Percentiles rank a stretch among this genome's conserved stretches.
phyloP scores from a whole-genome alignment of 2,113 vertebrate genomes.

The Lasiurus cinereus region DNA sequence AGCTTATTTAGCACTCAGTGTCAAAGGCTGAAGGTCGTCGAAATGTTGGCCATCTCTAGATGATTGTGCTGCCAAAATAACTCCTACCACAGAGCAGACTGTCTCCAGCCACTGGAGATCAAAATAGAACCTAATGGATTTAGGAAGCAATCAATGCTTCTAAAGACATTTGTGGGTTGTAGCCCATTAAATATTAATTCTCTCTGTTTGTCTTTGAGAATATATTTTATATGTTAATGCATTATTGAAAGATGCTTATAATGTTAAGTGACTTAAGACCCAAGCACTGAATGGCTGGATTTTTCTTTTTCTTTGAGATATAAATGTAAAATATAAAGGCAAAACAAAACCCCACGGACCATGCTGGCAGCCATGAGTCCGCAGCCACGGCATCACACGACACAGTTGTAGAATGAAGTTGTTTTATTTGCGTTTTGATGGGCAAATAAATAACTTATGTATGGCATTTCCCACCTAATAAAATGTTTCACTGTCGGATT shows the following conservation, averaged over 20 bases:
- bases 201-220: slow-evolving; percentile 84
- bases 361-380: neutral
- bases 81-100: slow-evolving; percentile 71
- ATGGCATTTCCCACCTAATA: slow-evolving; percentile 61
- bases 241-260: slow-evolving; percentile 82
- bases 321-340: slow-evolving; percentile 53
- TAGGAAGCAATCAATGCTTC: slow-evolving; percentile 89
- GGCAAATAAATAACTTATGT: slow-evolving; percentile 71
- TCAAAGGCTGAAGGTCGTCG: slow-evolving; percentile 69
- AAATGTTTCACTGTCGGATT: slow-evolving; percentile 63
- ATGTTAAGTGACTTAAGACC: slow-evolving; percentile 86
- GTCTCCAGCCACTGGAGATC: slow-evolving; percentile 85
- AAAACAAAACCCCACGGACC: neutral
- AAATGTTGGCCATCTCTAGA: slow-evolving; percentile 38
- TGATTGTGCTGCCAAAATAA: slow-evolving; percentile 78
- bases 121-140: slow-evolving; percentile 89
- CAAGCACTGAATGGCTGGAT: slow-evolving; percentile 58
- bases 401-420: neutral
- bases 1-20: neutral
- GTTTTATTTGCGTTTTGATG: slow-evolving; percentile 65
- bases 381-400: neutral
- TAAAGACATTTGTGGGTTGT: slow-evolving; percentile 88
- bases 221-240: slow-evolving; percentile 85
- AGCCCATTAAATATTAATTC: slow-evolving; percentile 94
- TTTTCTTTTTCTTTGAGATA: slow-evolving; percentile 76